Conservation (phyloP, 1,140 invertebrate genomes). For the Oncopodura yosiiana region DNA sequence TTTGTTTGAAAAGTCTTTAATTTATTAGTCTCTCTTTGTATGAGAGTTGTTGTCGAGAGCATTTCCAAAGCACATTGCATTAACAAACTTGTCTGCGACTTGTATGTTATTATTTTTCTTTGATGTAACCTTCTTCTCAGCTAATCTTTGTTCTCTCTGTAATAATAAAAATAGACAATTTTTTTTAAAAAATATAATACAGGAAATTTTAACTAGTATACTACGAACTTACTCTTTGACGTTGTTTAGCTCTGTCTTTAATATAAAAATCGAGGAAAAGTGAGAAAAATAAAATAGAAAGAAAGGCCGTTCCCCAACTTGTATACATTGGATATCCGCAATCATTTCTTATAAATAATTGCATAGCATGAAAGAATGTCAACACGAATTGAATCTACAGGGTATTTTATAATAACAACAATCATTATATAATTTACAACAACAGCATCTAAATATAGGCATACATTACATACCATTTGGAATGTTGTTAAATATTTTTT, state of each 20-base stretch:
- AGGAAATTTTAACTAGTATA: no score
- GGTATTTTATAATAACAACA: conserved; percentile 37
- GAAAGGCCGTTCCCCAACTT: conserved; percentile 17
- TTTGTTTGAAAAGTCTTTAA: no score
- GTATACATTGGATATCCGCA: conserved; percentile 70
- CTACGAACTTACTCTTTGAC: neutral
- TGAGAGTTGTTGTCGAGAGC: no score
- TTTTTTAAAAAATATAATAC: no score
- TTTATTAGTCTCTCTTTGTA: no score
- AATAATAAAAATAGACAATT: no score
- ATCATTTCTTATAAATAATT: conserved; percentile 72
- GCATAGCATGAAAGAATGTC: conserved; percentile 82
- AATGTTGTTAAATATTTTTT: conserved; percentile 80
- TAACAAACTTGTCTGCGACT: no score
- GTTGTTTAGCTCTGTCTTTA: neutral
- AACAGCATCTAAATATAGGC: conserved; percentile 36
- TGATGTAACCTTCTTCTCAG: no score
- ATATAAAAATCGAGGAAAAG: conserved; percentile 19
- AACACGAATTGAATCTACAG: conserved; percentile 75
- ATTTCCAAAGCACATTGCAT: no score
- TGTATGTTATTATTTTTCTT: no score
- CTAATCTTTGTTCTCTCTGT: no score
- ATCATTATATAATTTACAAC: neutral
- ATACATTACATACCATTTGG: conserved; percentile 59
- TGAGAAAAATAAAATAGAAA: conserved; percentile 13